Evolutionary conservation across 1,140 invertebrate genomes (phyloP), one percentile per base, ranked within the genome.

Genomic region (Lepidurus packardi): DNA sequence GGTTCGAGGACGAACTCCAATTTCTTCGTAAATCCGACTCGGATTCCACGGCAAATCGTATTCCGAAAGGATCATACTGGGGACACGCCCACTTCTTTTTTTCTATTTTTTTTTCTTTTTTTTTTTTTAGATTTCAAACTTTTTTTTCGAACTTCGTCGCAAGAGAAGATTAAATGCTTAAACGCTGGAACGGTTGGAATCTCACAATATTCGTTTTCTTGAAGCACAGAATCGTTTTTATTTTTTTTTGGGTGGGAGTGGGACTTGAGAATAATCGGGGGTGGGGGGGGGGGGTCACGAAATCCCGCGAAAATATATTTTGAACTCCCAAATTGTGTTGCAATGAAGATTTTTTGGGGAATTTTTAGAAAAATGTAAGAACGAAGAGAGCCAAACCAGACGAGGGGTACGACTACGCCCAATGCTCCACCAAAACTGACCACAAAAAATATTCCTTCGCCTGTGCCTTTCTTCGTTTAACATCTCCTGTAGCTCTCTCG

Each of bases 21-120:
- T 80, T 77, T 80, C 79, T 75, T 80, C 79, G 73, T 80, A 80
- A 24, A 80, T 80, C 43, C 79, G 25, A 45, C 79, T 80, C 9
- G 79, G 79, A 78, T 80, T 80, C 79, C 79, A 80, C 42, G 79
- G 79, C 44, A 80, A 53, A 74, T 80, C 79, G 41, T 80, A 80
- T 43, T 80, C 79, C 43, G 79, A 77, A 43, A 80, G 76, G 43
- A 80, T 44, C 79, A 80, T 80, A 24, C 8, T 79, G 24, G 34
- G 5, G 73, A 13, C 44, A 43, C 75, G 21, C 44, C 75, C 42
- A 24, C 75, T 76, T 76, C 24, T 43, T 11, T 21, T 43, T 24
- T 77, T 25, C 41, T 43, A 34, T 53, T 21, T 47, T 45, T 77
- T n/a, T n/a, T 24, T 11, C 74, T 74, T 24, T 43, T 13, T 16